A percentile compares a stretch with the other conserved stretches of the same genome.
Evolutionary conservation across 2,888 invertebrate species (phyloP).

Genomic region (Erannis defoliaria): DNA sequence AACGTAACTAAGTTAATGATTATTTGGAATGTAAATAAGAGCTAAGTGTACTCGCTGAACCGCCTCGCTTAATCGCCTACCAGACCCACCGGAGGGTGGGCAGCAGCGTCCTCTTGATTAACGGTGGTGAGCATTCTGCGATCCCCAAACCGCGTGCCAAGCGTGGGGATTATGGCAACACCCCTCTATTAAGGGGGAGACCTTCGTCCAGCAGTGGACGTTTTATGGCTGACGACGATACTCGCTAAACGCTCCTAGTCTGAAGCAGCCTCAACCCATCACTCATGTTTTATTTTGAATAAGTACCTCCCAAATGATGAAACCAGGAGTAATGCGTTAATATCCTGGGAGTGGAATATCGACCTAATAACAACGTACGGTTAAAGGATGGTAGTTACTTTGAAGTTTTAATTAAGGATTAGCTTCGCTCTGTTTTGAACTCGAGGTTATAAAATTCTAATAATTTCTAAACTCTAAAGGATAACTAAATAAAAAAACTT

Average conservation of each 20-base stretch:
- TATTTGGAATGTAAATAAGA: no score
- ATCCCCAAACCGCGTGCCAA: no score
- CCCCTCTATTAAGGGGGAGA: no score
- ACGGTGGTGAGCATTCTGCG: no score
- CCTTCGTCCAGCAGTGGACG: no score
- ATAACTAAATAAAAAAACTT: conserved; percentile 27
- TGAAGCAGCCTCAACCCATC: conserved; percentile 41
- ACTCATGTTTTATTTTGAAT: conserved; percentile 70
- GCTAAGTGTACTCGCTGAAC: no score
- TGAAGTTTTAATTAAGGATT: conserved; percentile 77
- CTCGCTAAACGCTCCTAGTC: conserved; percentile 21
- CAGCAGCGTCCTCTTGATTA: no score
- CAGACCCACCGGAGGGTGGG: no score
- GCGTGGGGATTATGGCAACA: no score
- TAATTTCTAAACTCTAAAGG: conserved; percentile 52
- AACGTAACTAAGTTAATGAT: no score
- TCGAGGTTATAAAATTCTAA: conserved; percentile 51
- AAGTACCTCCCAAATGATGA: conserved; percentile 55
- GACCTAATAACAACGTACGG: conserved; percentile 59
- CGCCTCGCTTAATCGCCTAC: not conserved
- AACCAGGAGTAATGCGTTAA: conserved; percentile 62
- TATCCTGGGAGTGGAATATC: conserved; percentile 57
- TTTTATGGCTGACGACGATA: no score
- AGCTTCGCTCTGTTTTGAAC: conserved; percentile 66
- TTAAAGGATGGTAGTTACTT: conserved; percentile 61